Evolutionary conservation across 2,888 invertebrate genomes (phyloP).

Genomic region (Clitarchus hookeri): DNA sequence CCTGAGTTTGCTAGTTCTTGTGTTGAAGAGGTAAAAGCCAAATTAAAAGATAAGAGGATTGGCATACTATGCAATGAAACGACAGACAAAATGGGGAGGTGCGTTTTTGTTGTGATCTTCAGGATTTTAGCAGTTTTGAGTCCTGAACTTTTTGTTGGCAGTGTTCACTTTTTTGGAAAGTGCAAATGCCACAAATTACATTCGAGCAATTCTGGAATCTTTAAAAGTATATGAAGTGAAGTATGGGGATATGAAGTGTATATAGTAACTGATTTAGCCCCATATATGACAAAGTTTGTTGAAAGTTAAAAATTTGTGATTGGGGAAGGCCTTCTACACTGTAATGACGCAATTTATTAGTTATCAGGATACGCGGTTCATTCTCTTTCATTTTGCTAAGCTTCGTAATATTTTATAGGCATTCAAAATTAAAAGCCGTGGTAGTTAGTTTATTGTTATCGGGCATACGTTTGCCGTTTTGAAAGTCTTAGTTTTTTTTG

Average conservation of each 20-base stretch:
- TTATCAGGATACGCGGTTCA: no score
- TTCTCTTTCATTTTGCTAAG: no score
- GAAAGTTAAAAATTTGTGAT: no score
- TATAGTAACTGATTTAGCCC: not conserved
- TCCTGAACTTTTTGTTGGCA: not conserved
- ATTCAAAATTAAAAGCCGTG: no score
- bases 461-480: no score
- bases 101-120: not conserved
- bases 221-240: not conserved
- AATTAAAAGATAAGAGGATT: not conserved
- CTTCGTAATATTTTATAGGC: no score
- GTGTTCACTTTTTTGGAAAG: not conserved
- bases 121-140: not conserved
- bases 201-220: not conserved
- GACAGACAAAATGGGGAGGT: not conserved
- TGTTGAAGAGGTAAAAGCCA: not conserved
- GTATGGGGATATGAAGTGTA: not conserved
- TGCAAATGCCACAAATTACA: not conserved
- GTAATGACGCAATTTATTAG: no score
- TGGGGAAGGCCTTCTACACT: no score
- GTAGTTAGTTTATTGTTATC: no score
- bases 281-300: constrained; percentile 2
- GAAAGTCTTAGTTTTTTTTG: no score
- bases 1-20: not conserved
- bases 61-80: not conserved